Evolutionary conservation across 1,140 invertebrate genomes (phyloP), one percentile per base, ranked within the genome.

Genomic region (Campodea augens): DNA sequence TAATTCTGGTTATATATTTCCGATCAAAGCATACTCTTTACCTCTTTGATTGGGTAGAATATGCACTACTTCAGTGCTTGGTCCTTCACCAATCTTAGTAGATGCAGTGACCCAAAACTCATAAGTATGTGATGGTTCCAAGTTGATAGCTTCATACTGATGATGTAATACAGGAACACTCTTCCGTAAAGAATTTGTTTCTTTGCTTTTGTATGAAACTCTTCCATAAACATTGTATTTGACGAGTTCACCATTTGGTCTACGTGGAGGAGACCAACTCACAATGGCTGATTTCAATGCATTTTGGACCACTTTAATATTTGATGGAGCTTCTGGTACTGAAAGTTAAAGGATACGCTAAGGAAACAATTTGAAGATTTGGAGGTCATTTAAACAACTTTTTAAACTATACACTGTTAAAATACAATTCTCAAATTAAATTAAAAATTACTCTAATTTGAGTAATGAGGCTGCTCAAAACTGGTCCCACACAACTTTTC

Each of bases 71-170:
- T 44, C 24, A 4, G 54, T 55, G 15, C 55, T 49, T 20, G 53
- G 46, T 12, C 64, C 62, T 51, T 66, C 63, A 1, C 64, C 65
- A 22, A 59, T 54, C 23, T 52, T 41, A 2, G 62, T 67, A 7
- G 57, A 56, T 2, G 64, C 64, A 5, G 60, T 60, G 21, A 68
- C 59, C 66, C 66, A 68, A 45, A 67, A 62, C 45, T 66, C 61
- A 46, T 65, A 64, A 1, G 45, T 43, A 5, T 52, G 47, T 19
- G 52, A 49, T 43, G 60, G 57, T 43, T 53, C 51, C 25, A 67
- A 50, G 13, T 53, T 51, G 1, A 52, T 52, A 5, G 57, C 55
- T 46, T 65, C 59, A 42, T 57, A 58, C 37, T 56, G 50, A 27
- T 37, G 58, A 18, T 44, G 40, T 27, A 36, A 21, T n/a, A 41